Conservation (phyloP, 2,888 invertebrate species). For the Clistopyga incitator region DNA sequence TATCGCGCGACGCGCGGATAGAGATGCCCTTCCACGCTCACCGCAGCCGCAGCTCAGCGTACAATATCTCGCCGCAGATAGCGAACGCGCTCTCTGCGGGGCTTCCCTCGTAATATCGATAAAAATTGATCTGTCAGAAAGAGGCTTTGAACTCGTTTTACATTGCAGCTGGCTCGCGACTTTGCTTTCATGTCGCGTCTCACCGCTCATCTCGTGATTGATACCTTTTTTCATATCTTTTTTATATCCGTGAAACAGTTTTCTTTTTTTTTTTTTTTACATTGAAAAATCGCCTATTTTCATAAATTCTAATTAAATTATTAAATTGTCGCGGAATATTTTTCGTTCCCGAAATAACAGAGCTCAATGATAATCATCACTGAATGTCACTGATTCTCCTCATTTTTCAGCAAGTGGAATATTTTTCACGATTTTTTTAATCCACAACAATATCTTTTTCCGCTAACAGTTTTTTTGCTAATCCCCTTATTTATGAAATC, state of each 20-base stretch:
- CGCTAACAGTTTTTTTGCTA: too few species aligned
- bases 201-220: not conserved
- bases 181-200: not conserved
- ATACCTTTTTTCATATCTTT: not conserved
- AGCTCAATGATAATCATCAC: too few species aligned
- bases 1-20: conserved; percentile 71
- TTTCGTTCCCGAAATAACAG: too few species aligned
- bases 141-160: conserved; percentile 45
- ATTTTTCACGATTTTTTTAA: too few species aligned
- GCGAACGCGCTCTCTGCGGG: conserved; percentile 16
- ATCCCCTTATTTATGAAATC: too few species aligned
- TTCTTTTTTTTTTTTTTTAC: too few species aligned
- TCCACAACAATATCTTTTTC: too few species aligned
- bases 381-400: too few species aligned
- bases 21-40: conserved; percentile 69
- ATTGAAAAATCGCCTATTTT: too few species aligned
- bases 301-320: too few species aligned
- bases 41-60: conserved; percentile 43
- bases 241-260: not conserved
- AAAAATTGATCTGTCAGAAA: conserved; percentile 66
- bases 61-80: conserved; percentile 44
- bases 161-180: not conserved
- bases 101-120: conserved; percentile 66
- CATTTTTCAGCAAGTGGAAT: too few species aligned
- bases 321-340: too few species aligned